A percentile compares a stretch with the other conserved stretches of the same genome.
Evolutionary conservation across 2,113 vertebrate species (phyloP).

Genomic region (Orcinus orca): DNA sequence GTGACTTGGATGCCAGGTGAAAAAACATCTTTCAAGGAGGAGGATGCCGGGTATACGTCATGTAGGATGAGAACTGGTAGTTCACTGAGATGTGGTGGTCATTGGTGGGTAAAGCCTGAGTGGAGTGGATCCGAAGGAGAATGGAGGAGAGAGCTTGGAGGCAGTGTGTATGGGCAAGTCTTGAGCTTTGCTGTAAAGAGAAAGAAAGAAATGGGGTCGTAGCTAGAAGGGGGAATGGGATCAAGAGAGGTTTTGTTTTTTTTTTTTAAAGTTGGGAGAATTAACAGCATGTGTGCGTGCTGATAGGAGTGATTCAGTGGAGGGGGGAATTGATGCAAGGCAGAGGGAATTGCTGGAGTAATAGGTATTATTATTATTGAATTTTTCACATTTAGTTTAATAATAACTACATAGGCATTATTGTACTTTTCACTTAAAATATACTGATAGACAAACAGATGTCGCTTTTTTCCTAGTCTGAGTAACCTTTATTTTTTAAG

Average conservation of each 20-base stretch:
- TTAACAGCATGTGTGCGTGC: neutral
- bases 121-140: neutral
- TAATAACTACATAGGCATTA: neutral
- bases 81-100: no score
- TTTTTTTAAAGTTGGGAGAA: neutral
- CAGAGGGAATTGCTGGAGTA: neutral
- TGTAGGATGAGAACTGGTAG: fast-evolving
- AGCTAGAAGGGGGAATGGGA: neutral
- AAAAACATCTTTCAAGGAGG: neutral
- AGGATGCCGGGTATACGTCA: neutral
- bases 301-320: neutral
- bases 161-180: neutral
- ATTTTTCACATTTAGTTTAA: neutral
- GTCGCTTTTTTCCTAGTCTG: neutral
- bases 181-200: neutral
- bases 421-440: neutral
- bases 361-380: neutral
- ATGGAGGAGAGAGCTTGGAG: neutral
- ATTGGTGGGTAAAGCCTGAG: neutral
- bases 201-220: neutral
- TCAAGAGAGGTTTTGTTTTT: neutral
- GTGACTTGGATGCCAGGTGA: neutral
- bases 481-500: neutral
- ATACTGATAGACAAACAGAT: neutral
- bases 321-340: neutral